Base-by-base conservation (phyloP, 2,113 vertebrate species). In the Hydrolagus affinis region DNA sequence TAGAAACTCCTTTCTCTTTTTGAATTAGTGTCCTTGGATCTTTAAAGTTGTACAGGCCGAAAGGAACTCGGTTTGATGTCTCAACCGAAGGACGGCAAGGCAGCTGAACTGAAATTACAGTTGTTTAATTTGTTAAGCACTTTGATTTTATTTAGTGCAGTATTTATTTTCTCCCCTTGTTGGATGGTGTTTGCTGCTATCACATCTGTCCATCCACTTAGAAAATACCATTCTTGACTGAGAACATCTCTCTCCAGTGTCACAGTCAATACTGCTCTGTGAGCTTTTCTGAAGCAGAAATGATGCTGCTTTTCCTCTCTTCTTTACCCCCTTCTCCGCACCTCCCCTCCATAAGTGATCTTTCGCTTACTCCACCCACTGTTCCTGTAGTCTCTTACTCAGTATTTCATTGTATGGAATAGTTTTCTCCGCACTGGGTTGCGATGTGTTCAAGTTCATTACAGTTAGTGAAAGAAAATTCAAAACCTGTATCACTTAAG, bases 301-400 rank as follows among this genome's bases (percentile, higher is more conserved):
- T 23, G 9, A 12, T 77, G 75, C 17, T 19, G 30, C 56, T 75
- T 17, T 59, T 77, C 64, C 19, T 66, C 60, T 62, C 30, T 32
- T 62, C 30, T 32, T 28, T 10, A 11, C 8, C 44, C 44, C 44
- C 44, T 44, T 44, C 44, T 44, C 44, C 44, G 6, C 44, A 44
- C 44, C 44, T 44, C 44, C 44, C 44, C 44, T 44, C 6, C 44
- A 44, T 44, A 44, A 44, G 44, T 44, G 44, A 3, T 66, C 8
- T 17, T 17, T 64, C 11, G 11, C 44, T 66, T 83, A 66, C 78
- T 64, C 78, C 78, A 83, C 17, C 78, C 66, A 83, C 23, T 83
- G 78, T 59, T 25, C 25, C 62, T 10, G 30, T 68, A 14, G 0
- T 4, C 44, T 83, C 78, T n/a, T n/a, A n/a, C n/a, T 83, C 66